phyloP scores from a whole-genome alignment of 2,888 invertebrate genomes.

The Xanthorhoe designata region DNA sequence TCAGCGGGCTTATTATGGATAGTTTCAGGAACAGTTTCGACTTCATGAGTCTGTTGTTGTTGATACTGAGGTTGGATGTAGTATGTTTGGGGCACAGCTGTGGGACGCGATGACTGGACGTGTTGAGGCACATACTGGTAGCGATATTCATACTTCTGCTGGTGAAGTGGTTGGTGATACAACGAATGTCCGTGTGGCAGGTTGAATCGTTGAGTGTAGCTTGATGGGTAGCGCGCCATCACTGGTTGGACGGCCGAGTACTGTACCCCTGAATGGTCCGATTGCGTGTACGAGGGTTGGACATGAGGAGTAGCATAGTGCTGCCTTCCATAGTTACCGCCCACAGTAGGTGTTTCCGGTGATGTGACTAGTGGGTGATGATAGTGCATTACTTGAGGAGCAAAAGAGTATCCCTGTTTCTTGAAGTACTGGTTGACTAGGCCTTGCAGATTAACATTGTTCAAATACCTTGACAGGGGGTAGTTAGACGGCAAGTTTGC shows the following conservation, averaged over 20 bases:
- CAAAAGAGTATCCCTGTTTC: slow-evolving; percentile 73
- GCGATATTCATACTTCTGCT: slow-evolving; percentile 69
- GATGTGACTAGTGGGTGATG: slow-evolving; percentile 54
- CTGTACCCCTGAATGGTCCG: slow-evolving; percentile 76
- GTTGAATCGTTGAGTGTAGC: slow-evolving; percentile 64
- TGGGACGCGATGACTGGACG: slow-evolving; percentile 35
- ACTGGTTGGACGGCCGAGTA: slow-evolving; percentile 81
- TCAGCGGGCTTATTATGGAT: slow-evolving; percentile 49
- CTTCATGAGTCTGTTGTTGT: slow-evolving; percentile 55
- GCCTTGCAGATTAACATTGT: slow-evolving; percentile 83
- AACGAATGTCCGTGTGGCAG: slow-evolving; percentile 61
- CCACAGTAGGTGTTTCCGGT: slow-evolving; percentile 46
- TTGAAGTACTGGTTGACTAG: slow-evolving; percentile 83
- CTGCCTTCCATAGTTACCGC: slow-evolving; percentile 60
- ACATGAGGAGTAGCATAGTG: slow-evolving; percentile 74
- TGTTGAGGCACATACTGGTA: slow-evolving; percentile 67
- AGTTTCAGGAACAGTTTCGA: slow-evolving; percentile 42
- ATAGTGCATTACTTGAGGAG: slow-evolving; percentile 73
- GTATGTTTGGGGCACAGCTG: slow-evolving; percentile 59
- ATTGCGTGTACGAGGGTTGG: slow-evolving; percentile 74
- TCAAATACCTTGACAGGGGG: slow-evolving; percentile 82
- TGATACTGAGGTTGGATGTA: slow-evolving; percentile 68
- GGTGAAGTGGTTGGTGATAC: slow-evolving; percentile 64
- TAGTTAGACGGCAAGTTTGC: slow-evolving; percentile 84
- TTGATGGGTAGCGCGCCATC: slow-evolving; percentile 77